These are phyloP conservation scores for Drosophila pachea DNA, from an alignment of 1,140 invertebrate genomes.

Conservation along the genomic window DNA sequence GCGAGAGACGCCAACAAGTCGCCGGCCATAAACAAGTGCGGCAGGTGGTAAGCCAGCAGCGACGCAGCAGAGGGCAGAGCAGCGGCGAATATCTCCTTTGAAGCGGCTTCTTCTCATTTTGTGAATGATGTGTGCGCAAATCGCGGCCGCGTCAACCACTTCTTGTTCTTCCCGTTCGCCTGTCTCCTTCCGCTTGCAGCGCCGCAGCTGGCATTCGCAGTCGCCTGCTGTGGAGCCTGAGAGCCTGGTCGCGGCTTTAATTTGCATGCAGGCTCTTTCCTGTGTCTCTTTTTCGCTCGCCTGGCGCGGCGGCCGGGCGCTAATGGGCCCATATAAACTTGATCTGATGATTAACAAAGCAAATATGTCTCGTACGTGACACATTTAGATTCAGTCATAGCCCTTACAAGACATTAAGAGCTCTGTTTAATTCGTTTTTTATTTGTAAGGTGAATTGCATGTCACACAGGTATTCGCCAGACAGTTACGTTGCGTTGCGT, in stretches of 20 bases:
- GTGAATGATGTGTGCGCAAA: slow-evolving; percentile 43
- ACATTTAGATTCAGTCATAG: slow-evolving; percentile 1
- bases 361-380: slow-evolving; percentile 11
- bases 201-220: background rate
- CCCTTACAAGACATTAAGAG: background rate
- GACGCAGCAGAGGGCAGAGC: slow-evolving; percentile 1
- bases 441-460: slow-evolving; percentile 18
- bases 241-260: slow-evolving; percentile 41
- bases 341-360: slow-evolving; percentile 3
- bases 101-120: background rate
- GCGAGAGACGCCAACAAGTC: slow-evolving; percentile 40
- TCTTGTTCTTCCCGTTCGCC: slow-evolving; percentile 13
- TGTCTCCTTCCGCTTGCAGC: background rate
- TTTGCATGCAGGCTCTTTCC: slow-evolving; percentile 39
- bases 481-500: background rate
- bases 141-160: slow-evolving; percentile 25
- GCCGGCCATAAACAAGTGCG: slow-evolving; percentile 42
- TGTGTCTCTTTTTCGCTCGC: background rate
- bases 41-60: slow-evolving; percentile 38
- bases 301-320: background rate
- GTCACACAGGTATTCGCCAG: slow-evolving; percentile 10
- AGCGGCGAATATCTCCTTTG: slow-evolving; percentile 3
- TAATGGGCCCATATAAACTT: background rate
- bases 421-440: background rate
- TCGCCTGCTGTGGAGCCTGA: slow-evolving; percentile 28